Evolutionary conservation across 2,888 invertebrate genomes (phyloP), one percentile per base, ranked within the genome.

Genomic region (Isotomurus palustris): DNA sequence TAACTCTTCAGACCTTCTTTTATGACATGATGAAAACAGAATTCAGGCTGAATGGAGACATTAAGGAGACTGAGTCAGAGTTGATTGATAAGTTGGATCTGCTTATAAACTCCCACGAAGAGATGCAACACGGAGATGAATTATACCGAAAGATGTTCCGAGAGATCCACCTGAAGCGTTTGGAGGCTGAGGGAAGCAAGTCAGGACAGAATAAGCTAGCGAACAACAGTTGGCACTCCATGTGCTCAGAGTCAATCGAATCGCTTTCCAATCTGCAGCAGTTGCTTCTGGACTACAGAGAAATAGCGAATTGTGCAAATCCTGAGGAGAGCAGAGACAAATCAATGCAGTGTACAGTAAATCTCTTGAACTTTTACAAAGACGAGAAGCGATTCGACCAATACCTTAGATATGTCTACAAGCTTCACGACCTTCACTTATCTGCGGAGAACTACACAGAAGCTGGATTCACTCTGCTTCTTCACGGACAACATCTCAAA

Each of bases 11-110:
- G 6, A 91, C 95, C 43, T 88, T 95, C 48, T 61, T 68, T 71
- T 94, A 91, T 72, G 91, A 94, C 70, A 88, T 96, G 82, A 94
- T 96, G 89, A 90, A 93, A 68, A 90, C 90, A 71, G 94, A 95
- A 73, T 63, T 57, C 43, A 53, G 86, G 88, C 84, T 85, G 1
- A 83, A 88, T 0, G 92, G 92, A 0, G 88, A 90, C 67, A 94
- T 94, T 69, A 84, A 89, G 58, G 70, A 80, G 72, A 92, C 95
- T 1, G 95, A 95, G 74, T 90, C 90, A 21, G 93, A 94, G 69
- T 78, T 96, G 3, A 94, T 95, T 50, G 94, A 95, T 73, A 93
- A 94, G 74, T 94, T 62, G 32, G 62, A 62, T 28, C 56, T 58
- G 3, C 24, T 58, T n/a, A 58, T 62, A 3, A 62, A 62, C 19